phyloP scores from a whole-genome alignment of 2,888 invertebrate species.

The Limnephilus marmoratus region DNA sequence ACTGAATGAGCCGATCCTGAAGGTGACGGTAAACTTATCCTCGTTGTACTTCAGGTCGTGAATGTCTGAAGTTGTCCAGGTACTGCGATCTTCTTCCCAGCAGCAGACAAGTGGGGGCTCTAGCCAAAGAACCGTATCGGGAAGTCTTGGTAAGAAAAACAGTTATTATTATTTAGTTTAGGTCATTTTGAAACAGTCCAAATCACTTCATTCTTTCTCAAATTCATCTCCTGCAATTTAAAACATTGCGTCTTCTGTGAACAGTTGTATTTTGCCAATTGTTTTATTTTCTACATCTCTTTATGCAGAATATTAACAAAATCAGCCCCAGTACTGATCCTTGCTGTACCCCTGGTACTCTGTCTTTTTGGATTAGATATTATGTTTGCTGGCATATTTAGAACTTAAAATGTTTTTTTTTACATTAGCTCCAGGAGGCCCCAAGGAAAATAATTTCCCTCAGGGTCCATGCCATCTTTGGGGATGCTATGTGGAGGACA shows the following conservation, averaged over 20 bases:
- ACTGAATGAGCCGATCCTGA: constrained; percentile 84
- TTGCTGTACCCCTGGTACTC: no score
- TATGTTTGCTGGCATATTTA: no score
- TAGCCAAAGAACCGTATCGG: constrained; percentile 85
- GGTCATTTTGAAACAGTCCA: neutral
- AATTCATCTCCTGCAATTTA: neutral
- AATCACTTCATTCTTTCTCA: neutral
- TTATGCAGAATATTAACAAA: no score
- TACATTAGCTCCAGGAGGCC: no score
- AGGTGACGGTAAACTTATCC: constrained; percentile 87
- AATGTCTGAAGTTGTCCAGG: constrained; percentile 85
- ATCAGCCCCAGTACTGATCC: no score
- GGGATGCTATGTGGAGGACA: no score
- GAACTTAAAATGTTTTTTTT: no score
- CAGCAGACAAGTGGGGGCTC: constrained; percentile 87
- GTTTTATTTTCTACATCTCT: neutral
- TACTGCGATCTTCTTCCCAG: constrained; percentile 79
- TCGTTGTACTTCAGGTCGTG: constrained; percentile 91
- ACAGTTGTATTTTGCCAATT: neutral
- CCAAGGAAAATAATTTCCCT: no score
- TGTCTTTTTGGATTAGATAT: no score
- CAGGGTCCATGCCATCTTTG: no score
- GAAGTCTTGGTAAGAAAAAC: constrained; percentile 74
- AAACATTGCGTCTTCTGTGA: neutral
- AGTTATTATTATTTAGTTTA: neutral